Evolutionary conservation across 2,113 vertebrate species (phyloP).

Genomic region (Fregata magnificens): DNA sequence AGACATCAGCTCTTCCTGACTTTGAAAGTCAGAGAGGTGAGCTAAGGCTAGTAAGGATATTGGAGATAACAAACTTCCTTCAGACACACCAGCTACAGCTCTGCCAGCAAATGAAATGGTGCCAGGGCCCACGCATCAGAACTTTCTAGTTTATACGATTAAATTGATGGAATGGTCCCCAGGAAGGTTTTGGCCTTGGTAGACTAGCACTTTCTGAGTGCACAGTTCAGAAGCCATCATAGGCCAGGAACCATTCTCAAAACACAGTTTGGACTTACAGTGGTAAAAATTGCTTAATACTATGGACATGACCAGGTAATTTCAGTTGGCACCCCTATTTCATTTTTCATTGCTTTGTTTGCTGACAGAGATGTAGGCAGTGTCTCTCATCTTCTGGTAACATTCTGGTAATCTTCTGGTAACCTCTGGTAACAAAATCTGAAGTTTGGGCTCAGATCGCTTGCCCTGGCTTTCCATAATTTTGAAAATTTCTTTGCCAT

Average conservation of each 20-base stretch:
- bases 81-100: background rate
- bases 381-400: background rate
- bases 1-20: background rate
- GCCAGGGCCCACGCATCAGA: background rate
- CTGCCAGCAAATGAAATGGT: background rate
- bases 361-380: background rate
- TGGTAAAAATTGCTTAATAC: background rate
- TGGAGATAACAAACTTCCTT: background rate
- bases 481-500: background rate
- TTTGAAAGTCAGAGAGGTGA: background rate
- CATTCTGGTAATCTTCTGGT: background rate
- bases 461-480: background rate
- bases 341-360: background rate
- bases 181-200: background rate
- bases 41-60: background rate
- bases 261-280: background rate
- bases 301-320: background rate
- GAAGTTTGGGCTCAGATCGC: background rate
- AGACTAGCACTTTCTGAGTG: background rate
- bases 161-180: background rate
- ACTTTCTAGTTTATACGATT: background rate
- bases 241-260: background rate
- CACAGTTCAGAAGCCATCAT: background rate
- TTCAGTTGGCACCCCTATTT: background rate
- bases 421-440: background rate